Evolutionary conservation across 1,140 invertebrate species (phyloP), one percentile per base, ranked within the genome.

Genomic region (Procambarus clarkii): DNA sequence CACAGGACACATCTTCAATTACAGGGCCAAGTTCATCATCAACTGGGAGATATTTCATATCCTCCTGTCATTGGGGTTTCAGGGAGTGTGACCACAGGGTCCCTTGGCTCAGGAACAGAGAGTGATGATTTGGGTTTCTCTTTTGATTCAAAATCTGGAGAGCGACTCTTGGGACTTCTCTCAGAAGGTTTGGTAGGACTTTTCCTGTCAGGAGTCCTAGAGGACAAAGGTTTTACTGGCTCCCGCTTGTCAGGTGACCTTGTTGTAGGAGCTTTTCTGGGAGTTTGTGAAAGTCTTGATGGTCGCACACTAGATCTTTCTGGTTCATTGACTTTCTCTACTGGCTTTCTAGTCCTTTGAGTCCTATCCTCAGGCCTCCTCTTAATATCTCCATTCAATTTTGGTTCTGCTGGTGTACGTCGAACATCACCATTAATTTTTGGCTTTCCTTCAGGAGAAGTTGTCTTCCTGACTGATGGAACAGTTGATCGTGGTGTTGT

Each of bases 51-150:
- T 71, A 71, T 76, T 90, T 93, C 91, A 92, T 90, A 34, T 92
- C 92, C 86, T 93, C 92, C 92, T 71, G 88, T 92, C 88, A 93
- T 86, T 46, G 92, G 92, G n/a, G 92, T 93, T 88, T 92, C 86
- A 15, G 92, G 92, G 34, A 93, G 78, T 24, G 92, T 90, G 7
- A 93, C 79, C 7, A 93, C 85, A 15, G 92, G 92, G 34, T 91
- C 88, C 13, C 82, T 82, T 24, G 86, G 74, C 18, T 84, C 79
- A 24, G 77, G 84, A 21, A 74, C 76, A 48, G 54, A 74, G 45
- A 86, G 80, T 21, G 79, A 76, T 64, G 81, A 45, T 64, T 88
- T 84, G 9, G 24, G 24, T 76, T 71, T 80, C 48, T 44, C 58
- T 15, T 60, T 46, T 76, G 74, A 54, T 48, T 90, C 88, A 9